phyloP scores from a whole-genome alignment of 2,888 invertebrate species.

The Sinotaia quadrata region DNA sequence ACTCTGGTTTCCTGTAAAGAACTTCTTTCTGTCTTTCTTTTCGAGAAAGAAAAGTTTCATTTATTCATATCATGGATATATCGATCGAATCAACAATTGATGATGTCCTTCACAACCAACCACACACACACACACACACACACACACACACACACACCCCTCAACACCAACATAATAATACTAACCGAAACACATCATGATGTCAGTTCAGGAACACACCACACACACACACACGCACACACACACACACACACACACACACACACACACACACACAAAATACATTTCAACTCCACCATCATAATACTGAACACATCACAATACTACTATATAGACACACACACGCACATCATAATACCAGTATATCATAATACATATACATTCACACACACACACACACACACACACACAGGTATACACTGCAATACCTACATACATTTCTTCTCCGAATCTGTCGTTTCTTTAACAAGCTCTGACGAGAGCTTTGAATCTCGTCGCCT shows the following conservation, averaged over 20 bases:
- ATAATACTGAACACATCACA: neutral
- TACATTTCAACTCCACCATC: neutral
- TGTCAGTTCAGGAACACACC: no score
- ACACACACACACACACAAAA: conserved; percentile 6
- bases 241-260: conserved; percentile 4
- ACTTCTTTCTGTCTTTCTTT: no score
- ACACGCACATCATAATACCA: neutral
- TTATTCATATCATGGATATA: no score
- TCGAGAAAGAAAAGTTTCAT: no score
- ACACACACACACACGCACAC: conserved; percentile 5
- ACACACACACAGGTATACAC: conserved; percentile 13
- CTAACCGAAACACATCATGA: no score
- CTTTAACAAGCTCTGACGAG: no score
- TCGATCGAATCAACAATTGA: neutral
- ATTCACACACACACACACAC: conserved; percentile 11
- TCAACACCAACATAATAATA: no score
- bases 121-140: conserved; percentile 7
- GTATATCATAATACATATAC: neutral
- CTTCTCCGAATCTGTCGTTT: neutral
- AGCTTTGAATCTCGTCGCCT: no score
- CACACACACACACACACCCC: conserved; percentile 2
- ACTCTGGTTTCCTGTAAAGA: no score
- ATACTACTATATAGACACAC: neutral
- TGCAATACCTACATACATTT: neutral
- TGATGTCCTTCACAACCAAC: neutral